Evolutionary conservation across 1,140 invertebrate species (phyloP).

Genomic region (Papilio polytes): DNA sequence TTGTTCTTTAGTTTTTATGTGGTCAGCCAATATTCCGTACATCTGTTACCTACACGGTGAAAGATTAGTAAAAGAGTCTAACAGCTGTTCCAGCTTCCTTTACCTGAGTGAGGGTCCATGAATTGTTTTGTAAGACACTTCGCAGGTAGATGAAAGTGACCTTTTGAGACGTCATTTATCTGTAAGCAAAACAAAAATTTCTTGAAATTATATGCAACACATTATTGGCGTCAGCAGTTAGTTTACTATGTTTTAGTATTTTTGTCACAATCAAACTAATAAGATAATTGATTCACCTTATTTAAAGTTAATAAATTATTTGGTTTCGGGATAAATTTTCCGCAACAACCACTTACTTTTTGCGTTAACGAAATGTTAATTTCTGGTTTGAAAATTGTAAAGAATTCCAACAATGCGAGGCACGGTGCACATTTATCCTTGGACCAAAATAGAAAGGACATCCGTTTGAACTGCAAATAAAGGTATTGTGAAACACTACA

Average conservation of each 20-base stretch:
- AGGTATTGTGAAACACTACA: slow-evolving; percentile 41
- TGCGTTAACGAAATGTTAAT: slow-evolving; percentile 13
- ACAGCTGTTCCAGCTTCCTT: slow-evolving; percentile 18
- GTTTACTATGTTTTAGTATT: no score
- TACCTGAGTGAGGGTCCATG: slow-evolving; percentile 6
- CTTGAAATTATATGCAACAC: neutral
- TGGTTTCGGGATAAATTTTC: slow-evolving; percentile 12
- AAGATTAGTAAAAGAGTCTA: neutral
- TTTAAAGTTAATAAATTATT: neutral
- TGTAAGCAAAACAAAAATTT: neutral
- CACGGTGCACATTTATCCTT: slow-evolving; percentile 70
- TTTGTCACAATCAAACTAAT: no score
- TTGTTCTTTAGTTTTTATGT: neutral
- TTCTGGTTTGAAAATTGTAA: slow-evolving; percentile 30
- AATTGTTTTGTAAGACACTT: slow-evolving; percentile 24
- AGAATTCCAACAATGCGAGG: slow-evolving; percentile 56
- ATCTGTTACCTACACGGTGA: neutral
- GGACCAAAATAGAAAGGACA: slow-evolving; percentile 78
- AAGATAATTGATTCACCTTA: no score
- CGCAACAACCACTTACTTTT: slow-evolving; percentile 42
- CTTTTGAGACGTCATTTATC: neutral
- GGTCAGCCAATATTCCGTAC: neutral
- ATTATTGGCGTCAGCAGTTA: neutral
- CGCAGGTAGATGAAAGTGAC: slow-evolving; percentile 27
- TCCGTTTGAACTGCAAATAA: slow-evolving; percentile 68